Evolutionary conservation across 2,113 vertebrate genomes (phyloP), one percentile per base, ranked within the genome.

Genomic region (Theristicus caerulescens): DNA sequence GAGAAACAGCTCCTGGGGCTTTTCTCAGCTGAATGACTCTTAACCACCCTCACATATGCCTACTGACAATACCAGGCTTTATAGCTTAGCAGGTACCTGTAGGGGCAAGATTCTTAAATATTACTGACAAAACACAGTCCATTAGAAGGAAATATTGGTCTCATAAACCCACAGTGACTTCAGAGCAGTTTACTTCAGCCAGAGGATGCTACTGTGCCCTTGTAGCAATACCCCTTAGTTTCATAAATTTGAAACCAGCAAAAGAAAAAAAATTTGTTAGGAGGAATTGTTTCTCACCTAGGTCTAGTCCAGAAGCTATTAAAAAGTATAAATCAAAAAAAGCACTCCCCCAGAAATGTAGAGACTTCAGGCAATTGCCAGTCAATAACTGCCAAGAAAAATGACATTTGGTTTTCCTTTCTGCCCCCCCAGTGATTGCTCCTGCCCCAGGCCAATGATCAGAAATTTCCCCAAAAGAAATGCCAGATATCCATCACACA

Each of bases 261-360:
- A 82, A 88, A 81, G 7, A 76, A 94, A 80, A 70, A 34, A 42
- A 42, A 38, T 17, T 13, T 74, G 40, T 40, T 54, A n/a, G 44
- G 14, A 86, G 36, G 11, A 81, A 51, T 20, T 52, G 27, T 84
- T 71, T 85, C 57, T 61, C 36, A 72, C 40, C 27, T 61, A 72
- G 42, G 44, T 80, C 44, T 90, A 65, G 27, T 78, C 70, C 51
- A 74, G 47, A 81, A 93, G 38, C 74, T 46, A n/a, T 90, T 94
- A 83, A 86, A 94, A 90, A 94, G 46, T 72, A 67, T 95, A 97
- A 94, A 92, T 95, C 81, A 94, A 58, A 73, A 71, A 82, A 91
- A 80, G 1, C 21, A 42, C 29, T 61, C 32, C 54, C 46, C 10
- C 3, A 25, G 79, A 83, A 91, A 79, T 64, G 38, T 42, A 89